These are phyloP conservation scores for Cydia fagiglandana DNA, from an alignment of 1,140 invertebrate genomes.

Conservation along the genomic window DNA sequence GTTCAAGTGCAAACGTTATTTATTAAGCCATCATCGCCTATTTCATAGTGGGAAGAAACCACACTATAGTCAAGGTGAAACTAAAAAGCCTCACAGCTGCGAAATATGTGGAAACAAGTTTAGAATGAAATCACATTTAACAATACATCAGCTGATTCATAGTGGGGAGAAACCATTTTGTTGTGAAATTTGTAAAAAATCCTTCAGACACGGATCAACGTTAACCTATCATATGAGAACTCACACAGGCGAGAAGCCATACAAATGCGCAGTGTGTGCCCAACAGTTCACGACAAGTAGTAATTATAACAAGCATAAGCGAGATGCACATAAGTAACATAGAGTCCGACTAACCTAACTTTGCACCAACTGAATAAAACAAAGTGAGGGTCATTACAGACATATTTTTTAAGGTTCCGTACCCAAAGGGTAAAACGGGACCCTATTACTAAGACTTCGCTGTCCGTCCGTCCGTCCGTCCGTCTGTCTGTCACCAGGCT, in stretches of 20 bases:
- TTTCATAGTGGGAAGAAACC: too few relatives aligned
- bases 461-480: too few relatives aligned
- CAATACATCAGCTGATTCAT: background rate
- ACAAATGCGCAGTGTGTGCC: background rate
- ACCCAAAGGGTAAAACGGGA: too few relatives aligned
- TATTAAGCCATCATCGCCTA: background rate
- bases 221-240: background rate
- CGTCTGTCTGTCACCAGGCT: too few relatives aligned
- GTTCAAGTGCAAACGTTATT: background rate
- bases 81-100: background rate
- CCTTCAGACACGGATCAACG: background rate
- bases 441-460: too few relatives aligned
- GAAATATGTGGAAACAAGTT: background rate
- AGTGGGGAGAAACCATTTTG: background rate
- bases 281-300: background rate
- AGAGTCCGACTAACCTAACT: too few relatives aligned
- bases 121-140: background rate
- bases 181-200: conserved; percentile 1
- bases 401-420: too few relatives aligned
- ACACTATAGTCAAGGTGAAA: too few relatives aligned
- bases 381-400: too few relatives aligned
- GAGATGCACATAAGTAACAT: background rate
- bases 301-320: background rate
- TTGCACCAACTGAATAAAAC: too few relatives aligned
- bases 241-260: background rate